Evolutionary conservation across 1,140 invertebrate species (phyloP), one percentile per base, ranked within the genome.

Genomic region (Manduca sexta): DNA sequence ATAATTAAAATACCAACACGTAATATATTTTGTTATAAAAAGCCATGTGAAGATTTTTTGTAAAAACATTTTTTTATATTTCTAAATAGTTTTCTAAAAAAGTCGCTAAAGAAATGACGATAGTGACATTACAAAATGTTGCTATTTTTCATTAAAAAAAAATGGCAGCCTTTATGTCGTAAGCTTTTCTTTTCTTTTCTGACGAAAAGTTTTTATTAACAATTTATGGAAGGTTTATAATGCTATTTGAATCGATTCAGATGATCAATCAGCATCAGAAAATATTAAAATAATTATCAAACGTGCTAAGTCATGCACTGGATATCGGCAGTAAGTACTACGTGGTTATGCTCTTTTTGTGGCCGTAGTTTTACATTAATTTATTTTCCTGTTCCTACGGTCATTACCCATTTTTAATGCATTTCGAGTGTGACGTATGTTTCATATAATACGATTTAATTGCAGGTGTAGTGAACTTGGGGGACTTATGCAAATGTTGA

Each of bases 141-240:
- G 76, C 71, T 78, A 77, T 75, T 77, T 74, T 81, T 72, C 61
- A 31, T 55, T n/a, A n/a, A n/a, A 66, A 72, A 81, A 84, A 83
- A 83, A 85, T 85, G 81, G 81, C 81, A 82, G 77, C 81, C 74
- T 81, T 66, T 67, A 85, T 83, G 77, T 83, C 81, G 79, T 84
- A 84, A 84, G 79, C 81, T 84, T 82, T 82, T 83, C 75, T 72
- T 82, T 75, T 78, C 63, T 64, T 73, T 70, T 76, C 72, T 72
- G 44, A 69, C 67, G 75, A 78, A 81, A 75, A 81, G 76, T 79
- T 79, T 76, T 69, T 72, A 78, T 56, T 69, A 62, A 52, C 35
- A 49, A 60, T 75, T 64, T 70, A 69, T 53, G 60, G 63, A 66
- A 39, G 61, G 69, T 72, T 69, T 77, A 80, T 79, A 72, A 81